Base-by-base conservation (phyloP, 2,113 vertebrate genomes). In the Anarrhichthys ocellatus region DNA sequence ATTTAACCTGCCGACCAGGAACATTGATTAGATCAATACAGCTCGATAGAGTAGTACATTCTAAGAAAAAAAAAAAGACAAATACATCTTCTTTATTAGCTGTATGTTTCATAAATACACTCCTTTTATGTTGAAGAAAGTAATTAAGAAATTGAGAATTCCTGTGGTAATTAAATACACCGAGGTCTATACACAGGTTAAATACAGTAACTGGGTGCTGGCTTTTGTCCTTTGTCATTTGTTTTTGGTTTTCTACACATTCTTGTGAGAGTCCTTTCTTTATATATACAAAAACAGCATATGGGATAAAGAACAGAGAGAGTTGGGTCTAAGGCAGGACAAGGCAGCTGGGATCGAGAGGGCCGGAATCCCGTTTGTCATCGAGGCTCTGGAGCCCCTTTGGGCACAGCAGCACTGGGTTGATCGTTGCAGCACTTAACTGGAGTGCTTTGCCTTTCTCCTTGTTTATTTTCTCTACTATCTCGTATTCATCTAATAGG, bases 401-500 rank as follows among this genome's bases (percentile, higher is more conserved):
- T 77, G 91, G 92, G 90, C 90, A 92, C 80, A 64, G 88, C 86
- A 80, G 89, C 85, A 50, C 79, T 74, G 66, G 62, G 73, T 72
- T 89, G 91, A 94, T 93, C 83, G 77, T 74, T 86, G 84, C 86
- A 88, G 90, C 90, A 94, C 94, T 95, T 95, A 95, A 88, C 78
- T 86, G 79, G 86, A 92, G 89, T 88, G 85, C 89, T 92, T 80
- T 84, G 91, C 87, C 81, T 92, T 42, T 29, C 88, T 58, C 85
- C 69, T 86, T 92, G 91, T 95, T 95, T 95, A 93, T 93, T 94
- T 94, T 95, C 76, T 87, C 62, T 84, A 90, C 89, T 92, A 95
- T 90, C 90, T 84, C 66, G 85, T 89, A 94, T 95, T 95, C 92
- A 95, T 96, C 95, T 95, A 95, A 95, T 94, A 94, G 93, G 94